Evolutionary conservation across 2,113 vertebrate genomes (phyloP).

Genomic region (Oxygymnocypris stewartii): DNA sequence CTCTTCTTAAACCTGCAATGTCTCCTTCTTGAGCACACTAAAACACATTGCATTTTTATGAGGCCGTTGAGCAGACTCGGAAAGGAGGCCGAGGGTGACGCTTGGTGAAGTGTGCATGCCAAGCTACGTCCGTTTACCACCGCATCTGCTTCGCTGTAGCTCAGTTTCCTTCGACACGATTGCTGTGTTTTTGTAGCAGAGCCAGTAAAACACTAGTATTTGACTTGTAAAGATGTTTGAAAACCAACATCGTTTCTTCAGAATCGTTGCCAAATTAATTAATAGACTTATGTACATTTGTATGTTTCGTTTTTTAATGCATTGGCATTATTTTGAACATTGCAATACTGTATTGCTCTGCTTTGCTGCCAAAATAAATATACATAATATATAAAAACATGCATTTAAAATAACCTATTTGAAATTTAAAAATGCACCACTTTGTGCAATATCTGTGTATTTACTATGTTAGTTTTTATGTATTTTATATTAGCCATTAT

Average conservation of each 20-base stretch:
- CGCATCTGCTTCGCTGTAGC: neutral
- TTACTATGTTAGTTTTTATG: neutral
- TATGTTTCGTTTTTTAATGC: too few species aligned
- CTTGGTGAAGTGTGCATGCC: neutral
- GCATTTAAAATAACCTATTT: neutral
- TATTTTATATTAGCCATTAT: neutral
- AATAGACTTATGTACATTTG: neutral
- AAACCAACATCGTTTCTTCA: neutral
- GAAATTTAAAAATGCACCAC: too few species aligned
- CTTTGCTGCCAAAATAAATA: neutral
- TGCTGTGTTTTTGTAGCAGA: neutral
- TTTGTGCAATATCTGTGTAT: neutral
- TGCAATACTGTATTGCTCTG: too few species aligned
- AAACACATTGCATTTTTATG: conserved; percentile 49
- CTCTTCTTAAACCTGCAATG: neutral
- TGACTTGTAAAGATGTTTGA: neutral
- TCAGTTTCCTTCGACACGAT: neutral
- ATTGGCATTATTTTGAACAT: too few species aligned
- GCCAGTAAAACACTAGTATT: neutral
- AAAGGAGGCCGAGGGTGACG: neutral
- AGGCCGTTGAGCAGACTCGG: conserved; percentile 13
- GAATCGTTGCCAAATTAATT: too few species aligned
- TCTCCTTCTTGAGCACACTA: conserved; percentile 25
- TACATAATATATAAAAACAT: neutral
- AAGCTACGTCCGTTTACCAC: too few species aligned